phyloP scores from a whole-genome alignment of 2,113 vertebrate genomes.

The Festucalex cinctus region DNA sequence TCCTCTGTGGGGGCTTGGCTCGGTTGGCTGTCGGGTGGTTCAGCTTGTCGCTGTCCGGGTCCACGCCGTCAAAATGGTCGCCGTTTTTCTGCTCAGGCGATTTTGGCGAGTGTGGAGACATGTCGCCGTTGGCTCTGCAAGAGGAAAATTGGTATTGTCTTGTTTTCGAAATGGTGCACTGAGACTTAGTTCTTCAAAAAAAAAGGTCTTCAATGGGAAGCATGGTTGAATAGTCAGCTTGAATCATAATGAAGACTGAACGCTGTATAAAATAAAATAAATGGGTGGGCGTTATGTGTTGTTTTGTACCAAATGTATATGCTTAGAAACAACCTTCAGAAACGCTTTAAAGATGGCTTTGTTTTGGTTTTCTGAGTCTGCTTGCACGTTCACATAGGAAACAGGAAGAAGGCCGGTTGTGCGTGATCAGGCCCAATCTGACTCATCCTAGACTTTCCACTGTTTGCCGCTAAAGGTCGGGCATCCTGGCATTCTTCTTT shows the following conservation, averaged over 20 bases:
- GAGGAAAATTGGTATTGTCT: background rate
- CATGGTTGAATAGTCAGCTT: no score
- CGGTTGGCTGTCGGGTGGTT: conserved; percentile 74
- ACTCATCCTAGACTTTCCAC: conserved; percentile 69
- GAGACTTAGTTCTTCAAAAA: background rate
- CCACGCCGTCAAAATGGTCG: conserved; percentile 65
- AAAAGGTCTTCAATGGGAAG: background rate
- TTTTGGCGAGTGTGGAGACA: conserved; percentile 36
- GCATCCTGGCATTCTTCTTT: conserved; percentile 64
- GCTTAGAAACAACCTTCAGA: conserved; percentile 19
- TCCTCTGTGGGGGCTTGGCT: conserved; percentile 73
- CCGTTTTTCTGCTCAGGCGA: conserved; percentile 39
- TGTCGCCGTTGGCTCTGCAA: conserved; percentile 54
- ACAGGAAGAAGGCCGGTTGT: conserved; percentile 66
- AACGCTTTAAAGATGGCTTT: conserved; percentile 18
- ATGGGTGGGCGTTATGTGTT: background rate
- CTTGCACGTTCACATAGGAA: conserved; percentile 51
- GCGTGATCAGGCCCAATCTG: conserved; percentile 58
- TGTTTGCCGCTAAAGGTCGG: conserved; percentile 42
- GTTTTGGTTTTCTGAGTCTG: conserved; percentile 36
- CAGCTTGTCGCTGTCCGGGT: conserved; percentile 65
- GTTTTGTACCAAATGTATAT: background rate
- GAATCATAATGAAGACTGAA: background rate
- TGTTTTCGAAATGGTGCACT: background rate
- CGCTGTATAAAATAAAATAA: no score